A percentile compares a stretch with the other conserved stretches of the same genome.
These are phyloP conservation scores for Parnassius glacialis DNA, from an alignment of 2,888 invertebrate genomes.

Conservation along the genomic window DNA sequence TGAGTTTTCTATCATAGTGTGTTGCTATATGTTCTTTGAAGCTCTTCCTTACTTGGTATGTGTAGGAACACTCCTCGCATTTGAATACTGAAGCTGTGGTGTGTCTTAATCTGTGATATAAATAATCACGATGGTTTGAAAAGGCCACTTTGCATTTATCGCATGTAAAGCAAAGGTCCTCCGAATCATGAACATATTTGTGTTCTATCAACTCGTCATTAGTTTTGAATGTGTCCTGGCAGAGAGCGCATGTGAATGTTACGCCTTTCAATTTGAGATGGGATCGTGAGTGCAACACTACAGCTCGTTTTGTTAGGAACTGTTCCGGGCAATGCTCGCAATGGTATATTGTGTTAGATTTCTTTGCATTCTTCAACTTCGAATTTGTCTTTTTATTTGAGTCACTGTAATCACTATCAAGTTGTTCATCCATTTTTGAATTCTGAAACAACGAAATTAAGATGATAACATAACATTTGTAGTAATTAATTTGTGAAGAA, in stretches of 20 bases:
- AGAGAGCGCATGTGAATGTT: constrained; percentile 13
- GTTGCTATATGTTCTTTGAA: constrained; percentile 34
- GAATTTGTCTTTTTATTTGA: not conserved
- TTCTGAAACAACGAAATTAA: not conserved
- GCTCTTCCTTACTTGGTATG: constrained; percentile 10
- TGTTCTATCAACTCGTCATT: constrained; percentile 39
- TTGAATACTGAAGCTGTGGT: constrained; percentile 12
- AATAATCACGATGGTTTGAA: constrained; percentile 37
- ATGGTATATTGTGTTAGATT: not conserved
- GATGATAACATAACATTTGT: too few species aligned
- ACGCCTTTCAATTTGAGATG: constrained; percentile 3
- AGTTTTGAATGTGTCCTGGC: constrained; percentile 30
- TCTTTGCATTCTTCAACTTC: not conserved
- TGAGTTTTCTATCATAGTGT: constrained; percentile 31
- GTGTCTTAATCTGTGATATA: constrained; percentile 36
- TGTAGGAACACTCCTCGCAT: constrained; percentile 38
- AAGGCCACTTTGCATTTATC: constrained; percentile 38
- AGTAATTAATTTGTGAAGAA: too few species aligned
- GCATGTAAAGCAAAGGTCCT: constrained; percentile 35
- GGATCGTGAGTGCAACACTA: not conserved
- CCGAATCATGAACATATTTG: constrained; percentile 33
- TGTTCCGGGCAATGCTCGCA: constrained; percentile 11
- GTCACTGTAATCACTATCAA: not conserved
- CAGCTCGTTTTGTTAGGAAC: not conserved
- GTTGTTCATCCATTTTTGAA: not conserved